Base-by-base conservation (phyloP, 2,888 invertebrate genomes). In the Agriopis marginaria region DNA sequence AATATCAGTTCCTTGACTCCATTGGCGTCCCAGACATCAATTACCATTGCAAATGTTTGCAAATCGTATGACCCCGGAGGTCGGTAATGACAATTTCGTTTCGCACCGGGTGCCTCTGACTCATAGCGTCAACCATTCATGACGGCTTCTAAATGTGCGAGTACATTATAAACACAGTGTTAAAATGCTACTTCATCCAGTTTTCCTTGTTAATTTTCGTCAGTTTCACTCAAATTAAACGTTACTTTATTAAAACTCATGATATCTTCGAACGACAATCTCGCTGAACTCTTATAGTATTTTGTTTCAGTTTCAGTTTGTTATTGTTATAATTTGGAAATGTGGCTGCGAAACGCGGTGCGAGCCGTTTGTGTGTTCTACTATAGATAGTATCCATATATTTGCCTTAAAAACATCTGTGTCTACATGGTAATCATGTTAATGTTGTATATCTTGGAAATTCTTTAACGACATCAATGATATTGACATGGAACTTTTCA, bases 61-160 rank as follows among this genome's bases (percentile, higher is more conserved):
- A 84, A 84, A 85, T 84, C 82, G 79, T 75, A 71, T 81, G 89
- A 88, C 87, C 89, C 87, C 86, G 82, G 86, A 86, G 90, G 89
- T 86, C 84, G 78, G 73, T 86, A 81, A 83, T 84, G 76, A 71
- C 85, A 87, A 89, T 86, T 91, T 86, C 84, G 79, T 75, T 81
- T 70, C 74, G 75, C 76, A 78, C 73, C 62, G 72, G 60, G 71
- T 66, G 71, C 68, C 74, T 73, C 75, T 89, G 89, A 89, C 75
- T 89, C 89, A 89, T 74, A 65, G 70, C 66, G 66, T 65, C 72
- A 77, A 63, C 66, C 75, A 80, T 69, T 77, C 75, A 77, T 74
- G 77, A 77, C 79, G 77, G 73, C 74, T 79, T 77, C 67, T 69
- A 74, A 72, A 74, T 73, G 49, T n/a, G n/a, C n/a, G n/a, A n/a